Evolutionary conservation across 2,888 invertebrate species (phyloP), one percentile per base, ranked within the genome.

Genomic region (Drosophila quinaria): DNA sequence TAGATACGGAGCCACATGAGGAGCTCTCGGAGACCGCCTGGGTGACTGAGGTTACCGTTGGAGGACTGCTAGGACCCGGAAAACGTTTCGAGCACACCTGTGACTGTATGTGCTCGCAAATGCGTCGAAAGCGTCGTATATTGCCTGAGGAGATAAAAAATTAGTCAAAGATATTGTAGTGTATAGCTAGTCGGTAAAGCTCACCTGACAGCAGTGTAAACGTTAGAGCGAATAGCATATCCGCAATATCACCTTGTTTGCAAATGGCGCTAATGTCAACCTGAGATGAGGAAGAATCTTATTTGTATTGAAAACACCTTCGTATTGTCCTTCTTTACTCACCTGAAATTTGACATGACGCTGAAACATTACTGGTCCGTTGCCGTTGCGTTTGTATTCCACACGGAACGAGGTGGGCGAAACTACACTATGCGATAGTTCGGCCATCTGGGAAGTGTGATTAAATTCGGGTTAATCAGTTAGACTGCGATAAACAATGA

Each of bases 361-460:
- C 90, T 98, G 98, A 92, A 99, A 98, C 97, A 99, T 98, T 71
- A 97, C 97, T 22, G 98, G 97, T 60, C 98, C 98, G 78, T 98
- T 97, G 47, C 97, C 97, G 19, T 97, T 98, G 52, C 99, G 94
- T 91, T 98, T 98, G 94, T 99, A 99, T 92, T 99, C 99, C 66
- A 99, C 99, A 60, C 98, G 95, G 94, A 99, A 99, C 39, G 98
- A 98, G 95, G 98, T 98, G 52, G 99, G 98, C 74, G 98, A 98
- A 33, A 98, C 95, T n/a, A 99, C 99, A 90, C 98, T 99, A 94
- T 99, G 99, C 50, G 97, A 98, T 88, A 98, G 93, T 93, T 98
- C 98, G 15, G 98, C 97, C 95, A 98, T 98, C 98, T 98, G 93
- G 13, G 33, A 59, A 13, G 17, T 9, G 1, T 1, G 6, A 10